Base-by-base conservation (phyloP, 1,140 invertebrate genomes). In the Drosophila leontia region DNA sequence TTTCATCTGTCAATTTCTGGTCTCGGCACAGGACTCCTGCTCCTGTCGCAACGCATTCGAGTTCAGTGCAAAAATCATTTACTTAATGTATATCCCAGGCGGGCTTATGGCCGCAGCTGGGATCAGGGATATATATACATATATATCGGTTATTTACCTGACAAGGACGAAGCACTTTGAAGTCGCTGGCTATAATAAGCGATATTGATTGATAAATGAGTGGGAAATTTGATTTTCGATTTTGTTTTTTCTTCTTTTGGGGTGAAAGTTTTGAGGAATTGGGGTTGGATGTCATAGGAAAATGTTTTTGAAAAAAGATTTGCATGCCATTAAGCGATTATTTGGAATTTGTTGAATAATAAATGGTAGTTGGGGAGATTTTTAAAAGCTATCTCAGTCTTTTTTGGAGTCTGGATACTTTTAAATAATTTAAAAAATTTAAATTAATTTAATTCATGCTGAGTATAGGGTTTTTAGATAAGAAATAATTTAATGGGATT, bases 171-270 rank as follows among this genome's bases (percentile, higher is more conserved):
- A 88, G 83, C 78, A 75, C 83, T 88, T 83, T 88, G 76, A 83
- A 88, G 83, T 87, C 64, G 75, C 45, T 61, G 60, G 34, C 65
- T 72, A 23, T 55, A 68, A 76, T 82, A 86, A 88, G 50, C 62
- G 83, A 88, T 88, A 86, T 88, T 86, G 83, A 88, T 87, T 87
- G 83, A 83, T 83, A 88, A 88, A 88, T 88, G 68, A 80, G 80
- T 63, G 53, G 48, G 51, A 67, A 75, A 67, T 59, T 68, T 77
- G 74, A 77, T 77, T 77, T 68, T 45, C 50, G 53, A 72, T 53
- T 32, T 42, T 58, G 53, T 32, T 29, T 62, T 26, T 53, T 39
- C 53, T n/a, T 19, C 29, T 17, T 53, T 29, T 53, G 19, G 34
- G 34, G 50, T 42, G n/a, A 53, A 19, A 13, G 3, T 6, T 9